Evolutionary conservation across 2,797 vertebrate species (phyloP).

Genomic region (Onychomys arenicola): DNA sequence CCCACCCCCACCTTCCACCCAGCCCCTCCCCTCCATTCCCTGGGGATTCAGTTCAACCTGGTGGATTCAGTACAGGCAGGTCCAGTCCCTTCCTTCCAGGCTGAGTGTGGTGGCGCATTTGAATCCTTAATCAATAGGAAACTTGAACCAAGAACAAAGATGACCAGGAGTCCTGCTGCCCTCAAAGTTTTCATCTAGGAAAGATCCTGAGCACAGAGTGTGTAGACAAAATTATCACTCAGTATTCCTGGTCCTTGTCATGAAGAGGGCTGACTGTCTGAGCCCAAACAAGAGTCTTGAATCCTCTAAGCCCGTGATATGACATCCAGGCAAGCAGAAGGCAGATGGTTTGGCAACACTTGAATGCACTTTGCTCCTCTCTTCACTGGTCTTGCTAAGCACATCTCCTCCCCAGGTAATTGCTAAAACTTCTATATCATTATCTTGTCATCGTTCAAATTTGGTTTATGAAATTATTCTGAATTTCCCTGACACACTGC

Average conservation of each 20-base stretch:
- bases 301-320: conserved; percentile 14
- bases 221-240: conserved; percentile 37
- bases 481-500: conserved; percentile 53
- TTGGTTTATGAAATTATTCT: conserved; percentile 57
- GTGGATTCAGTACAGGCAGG: too few relatives aligned
- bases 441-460: conserved; percentile 72
- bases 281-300: conserved; percentile 56
- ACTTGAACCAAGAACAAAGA: conserved; percentile 40
- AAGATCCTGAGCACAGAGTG: conserved; percentile 37
- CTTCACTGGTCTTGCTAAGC: conserved; percentile 31
- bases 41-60: too few relatives aligned
- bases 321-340: not conserved
- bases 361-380: not conserved
- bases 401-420: not conserved
- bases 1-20: too few relatives aligned
- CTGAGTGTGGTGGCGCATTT: too few relatives aligned
- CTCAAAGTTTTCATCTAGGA: conserved; percentile 74
- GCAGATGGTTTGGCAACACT: not conserved
- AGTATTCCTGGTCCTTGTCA: not conserved
- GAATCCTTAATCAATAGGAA: conserved; percentile 58
- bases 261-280: conserved; percentile 62
- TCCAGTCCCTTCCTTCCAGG: too few relatives aligned
- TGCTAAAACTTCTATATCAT: conserved; percentile 62
- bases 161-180: conserved; percentile 30
- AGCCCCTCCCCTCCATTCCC: too few relatives aligned